A percentile compares a stretch with the other conserved stretches of the same genome.
These are phyloP conservation scores for Zoanthus gigantus DNA, from an alignment of 92 coral and sea anemone species.

Conservation along the genomic window DNA sequence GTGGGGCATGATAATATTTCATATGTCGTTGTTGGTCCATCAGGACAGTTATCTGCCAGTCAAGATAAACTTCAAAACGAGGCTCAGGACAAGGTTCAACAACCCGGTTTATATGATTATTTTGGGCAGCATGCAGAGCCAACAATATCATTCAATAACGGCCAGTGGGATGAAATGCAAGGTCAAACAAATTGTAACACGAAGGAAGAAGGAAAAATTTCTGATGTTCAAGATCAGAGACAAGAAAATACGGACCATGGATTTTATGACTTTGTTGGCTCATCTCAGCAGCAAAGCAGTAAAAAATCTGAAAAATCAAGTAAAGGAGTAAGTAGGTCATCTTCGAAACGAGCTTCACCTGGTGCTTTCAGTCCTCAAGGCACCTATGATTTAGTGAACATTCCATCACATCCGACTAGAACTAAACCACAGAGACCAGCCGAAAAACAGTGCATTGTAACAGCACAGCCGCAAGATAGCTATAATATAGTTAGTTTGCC, in stretches of 20 bases:
- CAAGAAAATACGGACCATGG: constrained; percentile 19
- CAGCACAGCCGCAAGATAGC: neutral
- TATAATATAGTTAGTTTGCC: constrained; percentile 31
- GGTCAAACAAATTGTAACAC: neutral
- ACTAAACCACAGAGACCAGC: neutral
- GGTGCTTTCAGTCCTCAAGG: constrained; percentile 1
- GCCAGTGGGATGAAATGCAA: neutral
- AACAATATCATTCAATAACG: neutral
- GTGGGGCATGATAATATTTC: constrained; percentile 57
- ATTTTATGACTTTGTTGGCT: constrained; percentile 45
- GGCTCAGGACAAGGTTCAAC: neutral
- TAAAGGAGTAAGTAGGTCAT: neutral
- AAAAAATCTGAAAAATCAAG: neutral
- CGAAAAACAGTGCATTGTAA: neutral
- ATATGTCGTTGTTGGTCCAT: constrained; percentile 2
- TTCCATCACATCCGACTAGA: neutral
- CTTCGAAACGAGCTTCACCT: constrained; percentile 9
- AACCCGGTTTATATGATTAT: constrained; percentile 24
- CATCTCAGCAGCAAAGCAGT: constrained; percentile 1
- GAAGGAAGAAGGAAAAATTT: constrained; percentile 1
- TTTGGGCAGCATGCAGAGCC: constrained; percentile 11
- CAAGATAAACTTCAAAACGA: constrained; percentile 3
- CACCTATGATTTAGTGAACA: constrained; percentile 41
- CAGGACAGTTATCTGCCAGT: neutral
- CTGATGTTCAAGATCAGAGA: constrained; percentile 17